Percentiles rank a stretch among this genome's conserved stretches.
These are phyloP conservation scores for Acanthochromis polyacanthus DNA, from an alignment of 2,113 vertebrate genomes.

Conservation along the genomic window DNA sequence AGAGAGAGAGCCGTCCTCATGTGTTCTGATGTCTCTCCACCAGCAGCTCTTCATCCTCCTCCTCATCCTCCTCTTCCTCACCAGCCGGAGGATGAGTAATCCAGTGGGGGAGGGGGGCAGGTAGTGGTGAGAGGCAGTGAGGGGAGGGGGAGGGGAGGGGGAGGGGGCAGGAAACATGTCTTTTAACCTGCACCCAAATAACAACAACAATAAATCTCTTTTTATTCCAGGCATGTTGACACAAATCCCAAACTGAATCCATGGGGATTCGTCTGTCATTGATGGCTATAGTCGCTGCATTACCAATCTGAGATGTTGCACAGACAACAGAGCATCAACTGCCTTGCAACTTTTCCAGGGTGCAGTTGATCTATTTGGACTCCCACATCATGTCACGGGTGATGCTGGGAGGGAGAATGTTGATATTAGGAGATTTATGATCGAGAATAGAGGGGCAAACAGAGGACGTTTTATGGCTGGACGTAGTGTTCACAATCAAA, in stretches of 20 bases:
- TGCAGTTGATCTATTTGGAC: slow-evolving; percentile 16
- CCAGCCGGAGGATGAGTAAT: slow-evolving; percentile 70
- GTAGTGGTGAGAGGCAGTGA: not conserved
- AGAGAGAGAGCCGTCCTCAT: slow-evolving; percentile 12
- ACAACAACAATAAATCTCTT: not conserved
- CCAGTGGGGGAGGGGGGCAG: slow-evolving; percentile 18
- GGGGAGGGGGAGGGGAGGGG: slow-evolving; percentile 34
- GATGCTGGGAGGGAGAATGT: slow-evolving; percentile 20
- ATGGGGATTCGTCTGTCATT: slow-evolving; percentile 33
- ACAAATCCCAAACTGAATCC: slow-evolving; percentile 34
- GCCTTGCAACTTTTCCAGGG: slow-evolving; percentile 19
- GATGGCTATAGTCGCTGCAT: slow-evolving; percentile 35
- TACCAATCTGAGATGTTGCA: slow-evolving; percentile 22
- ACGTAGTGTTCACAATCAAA: slow-evolving; percentile 10
- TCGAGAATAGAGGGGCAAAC: not conserved
- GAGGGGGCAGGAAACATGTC: too few species aligned
- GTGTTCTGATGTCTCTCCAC: slow-evolving; percentile 13
- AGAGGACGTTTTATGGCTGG: slow-evolving; percentile 12
- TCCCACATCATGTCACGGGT: slow-evolving; percentile 20
- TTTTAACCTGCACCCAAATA: not conserved
- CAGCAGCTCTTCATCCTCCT: slow-evolving; percentile 12
- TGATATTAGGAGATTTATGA: slow-evolving; percentile 1
- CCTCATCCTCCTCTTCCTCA: slow-evolving; percentile 7
- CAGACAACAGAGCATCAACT: slow-evolving; percentile 27
- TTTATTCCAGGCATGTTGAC: slow-evolving; percentile 26